phyloP scores from a whole-genome alignment of 2,888 invertebrate species.

The Keiferia lycopersicella region DNA sequence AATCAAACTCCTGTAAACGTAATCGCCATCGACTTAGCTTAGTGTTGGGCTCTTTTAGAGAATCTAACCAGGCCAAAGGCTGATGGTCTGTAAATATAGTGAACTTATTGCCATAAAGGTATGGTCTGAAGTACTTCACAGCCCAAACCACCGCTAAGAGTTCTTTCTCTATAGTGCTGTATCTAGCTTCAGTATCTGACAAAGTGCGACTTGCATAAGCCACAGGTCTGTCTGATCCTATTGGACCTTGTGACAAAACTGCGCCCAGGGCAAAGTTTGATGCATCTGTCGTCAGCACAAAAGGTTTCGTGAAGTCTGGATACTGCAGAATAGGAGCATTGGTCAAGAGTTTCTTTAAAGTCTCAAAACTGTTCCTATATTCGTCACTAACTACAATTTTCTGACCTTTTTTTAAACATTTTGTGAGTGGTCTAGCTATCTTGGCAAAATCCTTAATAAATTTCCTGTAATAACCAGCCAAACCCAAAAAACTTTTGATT shows the following conservation, averaged over 20 bases:
- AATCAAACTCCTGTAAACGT: constrained; percentile 1
- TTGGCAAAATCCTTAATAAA: constrained; percentile 35
- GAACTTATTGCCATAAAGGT: constrained; percentile 35
- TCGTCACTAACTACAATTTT: constrained; percentile 24
- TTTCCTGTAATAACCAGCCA: constrained; percentile 31
- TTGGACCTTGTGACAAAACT: constrained; percentile 36
- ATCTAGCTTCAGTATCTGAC: constrained; percentile 8
- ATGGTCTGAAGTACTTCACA: constrained; percentile 27
- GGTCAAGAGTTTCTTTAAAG: constrained; percentile 22
- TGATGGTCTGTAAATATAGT: constrained; percentile 33
- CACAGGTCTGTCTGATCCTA: constrained; percentile 34
- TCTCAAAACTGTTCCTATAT: constrained; percentile 27
- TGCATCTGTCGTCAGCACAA: constrained; percentile 41
- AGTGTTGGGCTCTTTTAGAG: constrained; percentile 32
- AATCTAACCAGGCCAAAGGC: constrained; percentile 31
- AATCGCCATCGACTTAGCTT: not conserved
- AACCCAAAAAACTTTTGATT: constrained; percentile 39
- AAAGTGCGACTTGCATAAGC: constrained; percentile 19
- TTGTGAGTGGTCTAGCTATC: constrained; percentile 39
- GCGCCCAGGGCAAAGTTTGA: constrained; percentile 38
- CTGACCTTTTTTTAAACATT: constrained; percentile 37
- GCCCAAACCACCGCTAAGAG: not conserved
- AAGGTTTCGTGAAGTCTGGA: constrained; percentile 31
- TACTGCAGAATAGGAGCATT: constrained; percentile 26
- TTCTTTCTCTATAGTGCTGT: constrained; percentile 24